Evolutionary conservation across 2,113 vertebrate genomes (phyloP).

Genomic region (Capricornis sumatraensis): DNA sequence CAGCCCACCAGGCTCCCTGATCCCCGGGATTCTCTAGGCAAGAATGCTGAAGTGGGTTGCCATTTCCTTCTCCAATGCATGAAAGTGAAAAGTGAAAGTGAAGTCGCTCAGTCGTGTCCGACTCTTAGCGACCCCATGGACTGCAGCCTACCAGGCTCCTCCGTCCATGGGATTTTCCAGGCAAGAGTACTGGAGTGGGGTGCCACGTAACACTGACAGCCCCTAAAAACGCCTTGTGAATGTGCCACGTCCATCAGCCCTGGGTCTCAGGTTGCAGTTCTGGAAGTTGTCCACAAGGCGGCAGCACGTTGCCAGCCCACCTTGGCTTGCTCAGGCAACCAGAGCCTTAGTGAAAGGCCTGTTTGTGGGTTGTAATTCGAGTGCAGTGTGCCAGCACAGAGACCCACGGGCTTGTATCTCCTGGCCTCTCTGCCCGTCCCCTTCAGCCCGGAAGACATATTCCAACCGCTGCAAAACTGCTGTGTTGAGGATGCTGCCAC

Average conservation of each 20-base stretch:
- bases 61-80: too few species aligned
- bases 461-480: background rate
- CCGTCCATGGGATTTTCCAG: too few species aligned
- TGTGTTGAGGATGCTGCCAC: too few species aligned
- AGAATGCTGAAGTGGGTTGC: too few species aligned
- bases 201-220: background rate
- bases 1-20: too few species aligned
- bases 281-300: background rate
- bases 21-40: too few species aligned
- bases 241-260: fast-evolving
- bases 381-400: background rate
- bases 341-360: background rate
- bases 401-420: background rate
- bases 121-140: too few species aligned
- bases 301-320: background rate
- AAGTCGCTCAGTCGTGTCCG: too few species aligned
- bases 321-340: background rate
- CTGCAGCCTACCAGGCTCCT: too few species aligned
- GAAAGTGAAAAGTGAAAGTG: too few species aligned
- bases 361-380: background rate
- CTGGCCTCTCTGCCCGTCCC: background rate
- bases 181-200: too few species aligned
- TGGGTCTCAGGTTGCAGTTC: background rate
- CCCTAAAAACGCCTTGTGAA: background rate
- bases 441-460: background rate